Evolutionary conservation across 2,797 vertebrate genomes (phyloP).

Genomic region (Clamator glandarius): DNA sequence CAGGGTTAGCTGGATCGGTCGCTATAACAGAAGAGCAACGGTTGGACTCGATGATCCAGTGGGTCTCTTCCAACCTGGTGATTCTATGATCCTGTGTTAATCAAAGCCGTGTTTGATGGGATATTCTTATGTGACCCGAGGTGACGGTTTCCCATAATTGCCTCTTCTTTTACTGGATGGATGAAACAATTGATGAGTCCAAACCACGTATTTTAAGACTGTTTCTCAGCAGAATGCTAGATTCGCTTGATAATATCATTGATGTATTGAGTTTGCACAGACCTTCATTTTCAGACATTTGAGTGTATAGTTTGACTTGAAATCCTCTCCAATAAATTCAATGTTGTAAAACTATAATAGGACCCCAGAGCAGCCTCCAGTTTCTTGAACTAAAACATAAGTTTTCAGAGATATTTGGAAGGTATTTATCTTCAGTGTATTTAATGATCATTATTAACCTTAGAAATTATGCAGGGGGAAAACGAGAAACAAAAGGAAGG

Average conservation of each 20-base stretch:
- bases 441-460: neutral
- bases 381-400: neutral
- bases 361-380: neutral
- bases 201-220: neutral
- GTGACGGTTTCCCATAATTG: neutral
- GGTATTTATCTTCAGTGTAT: neutral
- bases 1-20: neutral
- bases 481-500: neutral
- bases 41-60: no score
- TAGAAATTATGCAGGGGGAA: neutral
- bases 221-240: neutral
- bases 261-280: neutral
- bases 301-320: neutral
- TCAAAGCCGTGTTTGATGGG: neutral
- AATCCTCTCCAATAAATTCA: neutral
- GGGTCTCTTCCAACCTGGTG: no score
- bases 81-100: no score
- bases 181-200: neutral
- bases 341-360: neutral
- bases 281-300: neutral
- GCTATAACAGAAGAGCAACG: no score
- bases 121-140: neutral
- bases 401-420: neutral
- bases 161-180: neutral
- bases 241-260: neutral